These are phyloP conservation scores for Eciton burchellii DNA, from an alignment of 1,140 invertebrate species.

Conservation along the genomic window DNA sequence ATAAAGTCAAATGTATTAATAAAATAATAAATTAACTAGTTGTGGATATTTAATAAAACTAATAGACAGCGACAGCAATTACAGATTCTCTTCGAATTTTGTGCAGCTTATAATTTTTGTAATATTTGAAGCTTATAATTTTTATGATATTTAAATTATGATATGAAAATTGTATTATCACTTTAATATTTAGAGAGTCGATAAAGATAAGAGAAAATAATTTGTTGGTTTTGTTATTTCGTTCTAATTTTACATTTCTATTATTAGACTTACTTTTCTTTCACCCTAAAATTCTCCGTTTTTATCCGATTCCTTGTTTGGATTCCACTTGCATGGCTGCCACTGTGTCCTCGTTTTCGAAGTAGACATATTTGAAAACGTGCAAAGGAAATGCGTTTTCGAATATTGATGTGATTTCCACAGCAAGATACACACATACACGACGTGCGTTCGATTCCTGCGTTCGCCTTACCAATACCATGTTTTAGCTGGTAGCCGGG, in stretches of 20 bases:
- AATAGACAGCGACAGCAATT: not conserved
- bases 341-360: slow-evolving; percentile 77
- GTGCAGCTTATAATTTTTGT: not conserved
- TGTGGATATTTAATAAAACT: not conserved
- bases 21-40: not conserved
- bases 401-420: slow-evolving; percentile 45
- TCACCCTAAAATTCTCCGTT: not conserved
- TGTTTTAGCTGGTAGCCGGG: slow-evolving; percentile 75
- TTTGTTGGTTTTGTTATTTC: not conserved
- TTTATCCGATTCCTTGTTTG: slow-evolving; percentile 37
- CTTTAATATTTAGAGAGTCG: not conserved
- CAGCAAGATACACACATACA: slow-evolving; percentile 42
- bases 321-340: slow-evolving; percentile 77
- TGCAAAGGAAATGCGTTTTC: slow-evolving; percentile 67
- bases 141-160: no score
- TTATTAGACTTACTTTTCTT: slow-evolving; percentile 3
- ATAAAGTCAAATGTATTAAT: not conserved
- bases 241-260: not conserved
- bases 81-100: not conserved
- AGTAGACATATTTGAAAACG: slow-evolving; percentile 72
- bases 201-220: not conserved
- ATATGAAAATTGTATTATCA: not conserved
- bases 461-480: slow-evolving; percentile 72
- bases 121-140: slow-evolving; percentile 14
- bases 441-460: slow-evolving; percentile 64